Conservation (phyloP, 2,888 invertebrate species). For the Clistopyga incitator region DNA sequence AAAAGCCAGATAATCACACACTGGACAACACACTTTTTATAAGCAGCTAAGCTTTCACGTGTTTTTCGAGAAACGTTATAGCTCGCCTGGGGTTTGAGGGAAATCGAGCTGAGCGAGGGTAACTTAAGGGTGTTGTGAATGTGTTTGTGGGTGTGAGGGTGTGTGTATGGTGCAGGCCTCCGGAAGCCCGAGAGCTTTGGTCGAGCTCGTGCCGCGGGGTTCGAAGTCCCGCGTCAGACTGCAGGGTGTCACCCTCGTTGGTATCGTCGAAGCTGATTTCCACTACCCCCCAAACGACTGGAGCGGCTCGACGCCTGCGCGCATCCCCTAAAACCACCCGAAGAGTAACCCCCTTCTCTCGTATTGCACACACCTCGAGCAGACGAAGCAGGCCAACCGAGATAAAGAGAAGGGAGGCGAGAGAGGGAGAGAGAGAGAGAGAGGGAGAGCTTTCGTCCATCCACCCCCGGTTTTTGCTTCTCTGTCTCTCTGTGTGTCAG, state of each 20-base stretch:
- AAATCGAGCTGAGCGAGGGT: not conserved
- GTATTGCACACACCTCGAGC: conserved; percentile 43
- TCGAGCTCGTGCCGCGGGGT: conserved; percentile 69
- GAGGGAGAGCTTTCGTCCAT: conserved; percentile 44
- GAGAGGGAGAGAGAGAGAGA: conserved; percentile 1
- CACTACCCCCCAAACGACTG: conserved; percentile 68
- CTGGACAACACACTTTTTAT: no score
- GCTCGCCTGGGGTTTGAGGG: not conserved
- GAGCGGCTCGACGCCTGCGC: conserved; percentile 64
- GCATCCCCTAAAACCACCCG: conserved; percentile 66
- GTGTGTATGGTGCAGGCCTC: not conserved
- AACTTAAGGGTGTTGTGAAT: not conserved
- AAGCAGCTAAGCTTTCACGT: conserved; percentile 5
- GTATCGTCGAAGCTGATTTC: conserved; percentile 76
- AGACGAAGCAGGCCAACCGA: conserved; percentile 62
- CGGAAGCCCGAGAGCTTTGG: conserved; percentile 51
- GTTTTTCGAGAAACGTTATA: not conserved
- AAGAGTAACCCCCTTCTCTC: conserved; percentile 58
- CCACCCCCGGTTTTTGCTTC: conserved; percentile 40
- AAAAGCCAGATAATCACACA: no score
- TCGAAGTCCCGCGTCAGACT: conserved; percentile 82
- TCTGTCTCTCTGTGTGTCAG: conserved; percentile 30
- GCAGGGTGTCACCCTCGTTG: conserved; percentile 83
- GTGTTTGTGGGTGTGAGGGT: no score
- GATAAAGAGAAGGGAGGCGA: conserved; percentile 40